Evolutionary conservation across 2,113 vertebrate species (phyloP).

Genomic region (Coturnix japonica): DNA sequence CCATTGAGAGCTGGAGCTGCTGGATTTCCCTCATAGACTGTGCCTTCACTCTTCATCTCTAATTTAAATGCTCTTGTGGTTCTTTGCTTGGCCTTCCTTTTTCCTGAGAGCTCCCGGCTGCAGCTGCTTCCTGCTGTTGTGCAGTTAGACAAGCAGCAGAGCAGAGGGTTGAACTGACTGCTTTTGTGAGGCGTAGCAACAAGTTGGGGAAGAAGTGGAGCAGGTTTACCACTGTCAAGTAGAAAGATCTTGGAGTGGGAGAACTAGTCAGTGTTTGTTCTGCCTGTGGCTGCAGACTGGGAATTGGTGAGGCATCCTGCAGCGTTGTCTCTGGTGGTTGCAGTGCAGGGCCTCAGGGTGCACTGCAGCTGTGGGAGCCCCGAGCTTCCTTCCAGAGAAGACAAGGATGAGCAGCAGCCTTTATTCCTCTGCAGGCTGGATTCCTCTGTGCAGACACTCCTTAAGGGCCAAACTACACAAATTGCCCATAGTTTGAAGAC

Average conservation of each 20-base stretch:
- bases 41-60: not conserved
- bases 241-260: not conserved
- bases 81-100: constrained; percentile 25
- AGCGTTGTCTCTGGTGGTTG: accelerated
- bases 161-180: not conserved
- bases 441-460: not conserved
- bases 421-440: not conserved
- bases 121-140: constrained; percentile 47
- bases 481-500: not conserved
- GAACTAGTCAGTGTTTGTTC: not conserved
- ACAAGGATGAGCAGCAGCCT: not conserved
- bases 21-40: not conserved
- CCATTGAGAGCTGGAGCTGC: accelerated
- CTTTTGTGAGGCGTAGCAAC: not conserved
- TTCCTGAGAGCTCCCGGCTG: not conserved
- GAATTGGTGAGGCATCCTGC: accelerated
- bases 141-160: not conserved
- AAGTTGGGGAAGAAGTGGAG: not conserved
- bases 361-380: not conserved
- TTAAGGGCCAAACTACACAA: not conserved
- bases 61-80: not conserved
- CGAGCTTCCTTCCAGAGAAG: not conserved
- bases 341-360: accelerated
- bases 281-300: accelerated
- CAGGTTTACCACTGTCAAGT: not conserved